Base-by-base conservation (phyloP, 2,888 invertebrate genomes). In the Lymantria monacha region DNA sequence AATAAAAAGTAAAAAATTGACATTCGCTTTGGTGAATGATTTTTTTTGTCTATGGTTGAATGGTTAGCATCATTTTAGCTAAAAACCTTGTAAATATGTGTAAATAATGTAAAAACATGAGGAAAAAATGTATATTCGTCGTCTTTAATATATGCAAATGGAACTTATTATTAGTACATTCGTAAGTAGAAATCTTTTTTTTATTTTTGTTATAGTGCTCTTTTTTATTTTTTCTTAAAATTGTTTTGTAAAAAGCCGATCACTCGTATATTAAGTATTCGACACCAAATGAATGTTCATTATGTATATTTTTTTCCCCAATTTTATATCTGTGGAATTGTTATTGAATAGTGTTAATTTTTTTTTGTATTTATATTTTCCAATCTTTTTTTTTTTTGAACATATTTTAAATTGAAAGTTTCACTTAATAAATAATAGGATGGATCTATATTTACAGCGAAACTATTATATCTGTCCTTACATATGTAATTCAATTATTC, bases 61-160 rank as follows among this genome's bases (percentile, higher is more conserved):
- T 78, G 64, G 55, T 62, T 77, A 78, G 73, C 49, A 61, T 55
- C 74, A 71, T 54, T 59, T 43, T 49, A 57, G 59, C 55, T 62
- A 10, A 5, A 63, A 57, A 55, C 44, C 2, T 37, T 79, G 78
- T 83, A 83, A 74, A 83, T 82, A 81, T 45, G 56, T 71, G 69
- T 86, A 85, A 81, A 86, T 72, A 86, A 63, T 71, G 70, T 87
- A 70, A 86, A 69, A 61, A 38, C 63, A 74, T 69, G 74, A 71
- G 71, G 74, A 73, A n/a, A n/a, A n/a, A 76, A 71, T 82, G 82
- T 83, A 84, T 82, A 82, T 79, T 78, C 69, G 70, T 72, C 74
- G 22, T 73, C 66, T 74, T 73, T 75, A 75, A 74, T 74, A 74
- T 75, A 76, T 73, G 53, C 68, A 63, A 63, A 66, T 63, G 66